Base-by-base conservation (phyloP, 2,888 invertebrate species). In the Erebia ligea region DNA sequence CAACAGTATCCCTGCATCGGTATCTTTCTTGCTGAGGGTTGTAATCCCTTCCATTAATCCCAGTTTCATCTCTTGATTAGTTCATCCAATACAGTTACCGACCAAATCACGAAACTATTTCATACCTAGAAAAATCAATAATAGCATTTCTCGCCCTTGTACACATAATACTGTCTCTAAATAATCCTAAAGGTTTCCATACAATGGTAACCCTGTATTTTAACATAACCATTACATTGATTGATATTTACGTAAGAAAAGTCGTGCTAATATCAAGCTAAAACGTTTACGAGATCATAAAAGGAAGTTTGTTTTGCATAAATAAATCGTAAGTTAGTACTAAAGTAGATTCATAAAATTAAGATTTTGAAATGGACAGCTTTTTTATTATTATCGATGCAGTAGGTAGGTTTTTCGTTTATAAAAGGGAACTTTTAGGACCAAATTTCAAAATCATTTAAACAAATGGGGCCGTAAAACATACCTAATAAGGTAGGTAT, bases 171-270 rank as follows among this genome's bases (percentile, higher is more conserved):
- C 2, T 15, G 19, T 3, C 11, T 56, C n/a, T n/a, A 40, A n/a
- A 59, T n/a, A n/a, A 40, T 40, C 40, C 58, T 40, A 10, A 42
- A 3, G 17, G 1, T 40, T 17, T 61, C 17, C 11, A 21, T 42
- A 15, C n/a, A 15, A 45, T 56, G 54, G 56, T 56, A 15, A 66
- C 42, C 66, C 45, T 45, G 17, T 11, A 25, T 13, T 45, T 69
- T 63, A 58, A 9, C 72, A 66, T 72, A 68, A 66, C 62, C 34
- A 65, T 69, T 57, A 70, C 64, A 17, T 66, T 52, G 54, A 58
- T 59, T 57, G 65, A 63, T 69, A 65, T 68, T 68, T 68, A 61
- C 69, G 58, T 66, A 68, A 72, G 52, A 64, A 42, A 74, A 68
- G 42, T 58, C 48, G 66, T 69, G 66, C 62, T 65, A 71, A 71